Conservation (phyloP, 1,140 invertebrate genomes). For the Matsumurasca onukii region DNA sequence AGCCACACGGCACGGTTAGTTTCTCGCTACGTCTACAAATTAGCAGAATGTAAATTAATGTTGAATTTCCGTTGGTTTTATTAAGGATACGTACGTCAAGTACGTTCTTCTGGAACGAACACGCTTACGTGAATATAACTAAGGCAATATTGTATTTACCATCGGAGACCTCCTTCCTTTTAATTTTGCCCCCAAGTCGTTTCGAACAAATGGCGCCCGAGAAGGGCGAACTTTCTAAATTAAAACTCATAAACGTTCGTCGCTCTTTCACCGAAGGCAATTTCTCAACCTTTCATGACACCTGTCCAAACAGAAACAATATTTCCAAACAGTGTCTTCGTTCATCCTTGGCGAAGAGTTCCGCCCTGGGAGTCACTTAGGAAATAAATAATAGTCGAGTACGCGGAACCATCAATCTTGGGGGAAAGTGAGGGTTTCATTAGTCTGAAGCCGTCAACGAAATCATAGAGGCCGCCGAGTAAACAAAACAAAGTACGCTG, state of each 20-base stretch:
- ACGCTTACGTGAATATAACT: too few species aligned
- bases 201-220: too few species aligned
- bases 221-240: too few species aligned
- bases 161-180: too few species aligned
- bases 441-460: constrained; percentile 18
- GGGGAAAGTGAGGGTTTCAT: constrained; percentile 6
- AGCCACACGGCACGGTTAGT: too few species aligned
- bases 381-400: constrained; percentile 22
- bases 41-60: neutral
- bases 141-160: too few species aligned
- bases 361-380: constrained; percentile 12
- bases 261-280: too few species aligned
- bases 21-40: too few species aligned
- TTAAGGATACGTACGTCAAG: too few species aligned
- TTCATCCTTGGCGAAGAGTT: neutral
- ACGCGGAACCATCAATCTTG: constrained; percentile 19
- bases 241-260: too few species aligned
- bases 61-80: neutral
- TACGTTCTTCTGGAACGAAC: too few species aligned
- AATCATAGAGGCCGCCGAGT: constrained; percentile 17
- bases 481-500: constrained; percentile 23
- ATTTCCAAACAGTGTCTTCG: neutral
- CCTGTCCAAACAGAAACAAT: constrained; percentile 21
- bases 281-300: neutral
- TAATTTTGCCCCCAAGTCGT: too few species aligned